These are phyloP conservation scores for Cheilosia grossa DNA, from an alignment of 2,888 invertebrate species.

Conservation along the genomic window DNA sequence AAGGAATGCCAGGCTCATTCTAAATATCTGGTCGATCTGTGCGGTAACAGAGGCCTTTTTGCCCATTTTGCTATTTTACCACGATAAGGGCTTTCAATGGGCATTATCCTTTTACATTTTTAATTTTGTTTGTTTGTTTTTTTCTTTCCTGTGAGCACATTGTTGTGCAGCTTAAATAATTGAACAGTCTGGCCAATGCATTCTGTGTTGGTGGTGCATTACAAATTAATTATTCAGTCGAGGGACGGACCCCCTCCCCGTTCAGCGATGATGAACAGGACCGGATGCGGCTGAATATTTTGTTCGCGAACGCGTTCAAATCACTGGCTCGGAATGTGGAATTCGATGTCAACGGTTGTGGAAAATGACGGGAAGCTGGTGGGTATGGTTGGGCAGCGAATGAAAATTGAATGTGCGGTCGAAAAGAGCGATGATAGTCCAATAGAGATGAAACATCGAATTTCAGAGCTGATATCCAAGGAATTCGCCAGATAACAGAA, in stretches of 20 bases:
- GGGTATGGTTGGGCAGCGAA: neutral
- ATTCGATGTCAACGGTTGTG: neutral
- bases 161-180: constrained; percentile 67
- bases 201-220: constrained; percentile 51
- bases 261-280: constrained; percentile 6
- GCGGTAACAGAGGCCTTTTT: constrained; percentile 47
- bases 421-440: too few relatives aligned
- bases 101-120: constrained; percentile 49
- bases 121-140: constrained; percentile 22
- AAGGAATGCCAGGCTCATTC: constrained; percentile 53
- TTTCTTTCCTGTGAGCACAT: constrained; percentile 31
- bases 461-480: too few relatives aligned
- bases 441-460: too few relatives aligned
- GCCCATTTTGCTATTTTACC: neutral
- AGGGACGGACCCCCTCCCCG: neutral
- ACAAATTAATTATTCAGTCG: constrained; percentile 69
- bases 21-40: constrained; percentile 45
- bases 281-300: neutral
- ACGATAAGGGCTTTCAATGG: constrained; percentile 36
- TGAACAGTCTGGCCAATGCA: constrained; percentile 54
- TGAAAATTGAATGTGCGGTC: too few relatives aligned
- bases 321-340: constrained; percentile 8
- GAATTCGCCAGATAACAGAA: too few relatives aligned
- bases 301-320: neutral
- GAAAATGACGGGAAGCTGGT: neutral